phyloP scores from a whole-genome alignment of 2,888 invertebrate genomes.

The Doris montereyensis region DNA sequence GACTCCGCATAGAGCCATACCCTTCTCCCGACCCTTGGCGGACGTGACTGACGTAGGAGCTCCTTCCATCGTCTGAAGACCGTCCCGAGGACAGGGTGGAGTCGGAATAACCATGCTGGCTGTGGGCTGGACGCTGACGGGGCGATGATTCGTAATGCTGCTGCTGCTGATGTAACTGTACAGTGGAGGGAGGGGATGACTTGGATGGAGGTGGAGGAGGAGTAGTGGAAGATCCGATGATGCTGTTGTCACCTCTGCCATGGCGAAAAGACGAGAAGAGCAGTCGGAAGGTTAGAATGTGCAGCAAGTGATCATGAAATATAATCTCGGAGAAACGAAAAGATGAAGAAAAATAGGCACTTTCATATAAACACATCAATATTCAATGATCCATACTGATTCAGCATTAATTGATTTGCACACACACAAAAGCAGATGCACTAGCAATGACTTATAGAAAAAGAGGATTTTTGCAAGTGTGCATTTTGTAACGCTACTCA shows the following conservation, averaged over 20 bases:
- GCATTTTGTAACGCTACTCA: too few relatives aligned
- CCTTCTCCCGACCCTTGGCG: slow-evolving; percentile 46
- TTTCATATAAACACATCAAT: too few relatives aligned
- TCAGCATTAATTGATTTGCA: too few relatives aligned
- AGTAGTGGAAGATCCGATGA: background rate
- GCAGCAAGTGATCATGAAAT: too few relatives aligned
- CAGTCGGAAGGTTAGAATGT: too few relatives aligned
- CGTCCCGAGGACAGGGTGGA: slow-evolving; percentile 60
- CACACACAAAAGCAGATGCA: too few relatives aligned
- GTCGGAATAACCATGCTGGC: slow-evolving; percentile 56
- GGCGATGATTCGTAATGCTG: slow-evolving; percentile 47
- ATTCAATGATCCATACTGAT: too few relatives aligned
- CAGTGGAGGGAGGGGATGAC: slow-evolving; percentile 13
- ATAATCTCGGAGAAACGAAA: too few relatives aligned
- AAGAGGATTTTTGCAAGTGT: too few relatives aligned
- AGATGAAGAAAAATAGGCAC: too few relatives aligned
- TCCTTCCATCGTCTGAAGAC: slow-evolving; percentile 59
- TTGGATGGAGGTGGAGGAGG: slow-evolving; percentile 20
- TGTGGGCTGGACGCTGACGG: slow-evolving; percentile 32
- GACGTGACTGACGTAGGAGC: slow-evolving; percentile 41
- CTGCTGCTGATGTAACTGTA: slow-evolving; percentile 13
- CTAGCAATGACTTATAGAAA: too few relatives aligned
- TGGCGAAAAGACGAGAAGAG: too few relatives aligned
- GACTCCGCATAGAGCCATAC: slow-evolving; percentile 50
- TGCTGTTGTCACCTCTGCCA: slow-evolving; percentile 40